These are phyloP conservation scores for Chiloscyllium plagiosum DNA, from an alignment of 2,113 vertebrate species.

Conservation along the genomic window DNA sequence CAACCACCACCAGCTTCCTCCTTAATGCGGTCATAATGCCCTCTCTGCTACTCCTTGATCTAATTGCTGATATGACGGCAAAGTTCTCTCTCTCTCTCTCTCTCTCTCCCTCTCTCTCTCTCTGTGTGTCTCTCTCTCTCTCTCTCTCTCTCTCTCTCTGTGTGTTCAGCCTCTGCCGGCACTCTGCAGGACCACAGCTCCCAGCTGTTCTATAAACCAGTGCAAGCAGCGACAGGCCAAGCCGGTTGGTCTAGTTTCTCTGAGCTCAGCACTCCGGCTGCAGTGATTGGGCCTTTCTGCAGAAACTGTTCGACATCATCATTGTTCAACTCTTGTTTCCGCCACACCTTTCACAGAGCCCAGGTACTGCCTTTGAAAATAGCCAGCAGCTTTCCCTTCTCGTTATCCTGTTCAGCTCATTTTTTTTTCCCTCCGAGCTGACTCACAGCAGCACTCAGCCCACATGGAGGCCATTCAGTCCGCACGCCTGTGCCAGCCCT, in stretches of 20 bases:
- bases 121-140: too few relatives aligned
- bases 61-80: not conserved
- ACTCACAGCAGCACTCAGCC: not conserved
- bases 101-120: too few relatives aligned
- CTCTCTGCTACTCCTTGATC: not conserved
- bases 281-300: not conserved
- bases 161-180: too few relatives aligned
- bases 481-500: not conserved
- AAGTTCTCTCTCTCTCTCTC: too few relatives aligned
- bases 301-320: not conserved
- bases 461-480: not conserved
- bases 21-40: not conserved
- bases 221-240: not conserved
- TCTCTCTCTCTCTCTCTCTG: too few relatives aligned
- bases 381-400: too few relatives aligned
- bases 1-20: constrained; percentile 33
- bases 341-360: not conserved
- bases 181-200: not conserved
- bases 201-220: not conserved
- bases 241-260: not conserved
- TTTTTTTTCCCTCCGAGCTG: not conserved
- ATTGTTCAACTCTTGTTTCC: too few relatives aligned
- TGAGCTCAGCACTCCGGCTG: not conserved
- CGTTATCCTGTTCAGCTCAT: not conserved
- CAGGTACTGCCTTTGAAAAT: not conserved